These are phyloP conservation scores for Sciurus niger DNA, from an alignment of 2,113 vertebrate genomes.

Conservation along the genomic window DNA sequence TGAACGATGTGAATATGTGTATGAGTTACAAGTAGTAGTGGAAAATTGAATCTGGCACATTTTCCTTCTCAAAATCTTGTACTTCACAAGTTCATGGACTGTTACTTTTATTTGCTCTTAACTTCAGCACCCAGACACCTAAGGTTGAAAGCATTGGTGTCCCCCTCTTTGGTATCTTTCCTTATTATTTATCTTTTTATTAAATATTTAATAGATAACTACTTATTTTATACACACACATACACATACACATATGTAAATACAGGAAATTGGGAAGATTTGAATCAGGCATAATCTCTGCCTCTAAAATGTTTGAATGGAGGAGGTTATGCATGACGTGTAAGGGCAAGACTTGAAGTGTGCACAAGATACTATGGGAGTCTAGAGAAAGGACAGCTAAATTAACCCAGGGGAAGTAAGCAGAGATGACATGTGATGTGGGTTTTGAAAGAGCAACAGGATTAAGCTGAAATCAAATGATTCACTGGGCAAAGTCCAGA, in stretches of 20 bases:
- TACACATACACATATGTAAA: background rate
- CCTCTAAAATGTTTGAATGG: background rate
- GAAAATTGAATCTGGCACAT: background rate
- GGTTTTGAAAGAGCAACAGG: background rate
- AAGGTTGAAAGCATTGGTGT: background rate
- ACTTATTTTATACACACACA: background rate
- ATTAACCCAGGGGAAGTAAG: background rate
- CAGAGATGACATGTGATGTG: background rate
- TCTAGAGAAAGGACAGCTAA: background rate
- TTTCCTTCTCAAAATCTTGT: slow-evolving; percentile 29
- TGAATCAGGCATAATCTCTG: background rate
- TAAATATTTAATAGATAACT: slow-evolving; percentile 16
- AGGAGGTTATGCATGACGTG: background rate
- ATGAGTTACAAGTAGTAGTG: background rate
- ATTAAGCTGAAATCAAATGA: slow-evolving; percentile 47
- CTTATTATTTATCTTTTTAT: background rate
- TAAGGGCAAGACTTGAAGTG: background rate
- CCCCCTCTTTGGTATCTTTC: background rate
- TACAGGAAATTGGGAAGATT: background rate
- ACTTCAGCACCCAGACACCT: background rate
- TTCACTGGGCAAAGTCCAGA: slow-evolving; percentile 9
- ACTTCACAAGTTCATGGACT: background rate
- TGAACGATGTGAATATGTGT: background rate
- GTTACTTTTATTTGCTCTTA: slow-evolving; percentile 7
- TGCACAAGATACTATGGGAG: background rate